Evolutionary conservation across 1,140 invertebrate species (phyloP).

Genomic region (Penaeus indicus): DNA sequence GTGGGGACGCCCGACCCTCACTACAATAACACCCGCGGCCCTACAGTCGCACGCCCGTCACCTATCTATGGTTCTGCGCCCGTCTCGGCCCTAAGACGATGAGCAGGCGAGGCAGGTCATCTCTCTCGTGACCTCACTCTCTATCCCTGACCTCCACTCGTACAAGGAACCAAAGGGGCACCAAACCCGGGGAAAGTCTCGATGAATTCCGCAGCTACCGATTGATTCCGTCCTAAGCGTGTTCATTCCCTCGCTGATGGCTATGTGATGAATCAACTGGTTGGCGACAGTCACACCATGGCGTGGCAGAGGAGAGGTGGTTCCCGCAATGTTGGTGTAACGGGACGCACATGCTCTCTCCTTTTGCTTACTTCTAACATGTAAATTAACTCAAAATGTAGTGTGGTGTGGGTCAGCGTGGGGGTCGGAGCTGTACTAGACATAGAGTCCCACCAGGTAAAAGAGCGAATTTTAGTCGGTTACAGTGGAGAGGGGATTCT

Average conservation of each 20-base stretch:
- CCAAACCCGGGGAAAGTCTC: too few species aligned
- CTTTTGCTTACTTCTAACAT: background rate
- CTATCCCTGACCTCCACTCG: too few species aligned
- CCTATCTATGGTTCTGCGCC: too few species aligned
- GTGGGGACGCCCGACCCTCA: background rate
- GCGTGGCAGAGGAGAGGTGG: conserved; percentile 20
- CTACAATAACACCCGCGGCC: background rate
- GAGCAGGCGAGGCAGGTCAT: too few species aligned
- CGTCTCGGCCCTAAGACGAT: too few species aligned
- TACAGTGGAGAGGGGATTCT: conserved; percentile 58
- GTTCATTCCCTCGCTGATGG: background rate
- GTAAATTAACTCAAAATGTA: conserved; percentile 35
- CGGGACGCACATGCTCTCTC: conserved; percentile 38
- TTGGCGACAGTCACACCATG: conserved; percentile 48
- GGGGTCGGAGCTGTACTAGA: conserved; percentile 27
- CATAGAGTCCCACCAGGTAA: conserved; percentile 46
- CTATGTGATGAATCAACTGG: conserved; percentile 59
- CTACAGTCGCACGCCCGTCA: too few species aligned
- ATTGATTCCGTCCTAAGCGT: too few species aligned
- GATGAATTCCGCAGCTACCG: too few species aligned
- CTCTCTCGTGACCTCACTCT: too few species aligned
- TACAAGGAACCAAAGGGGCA: too few species aligned
- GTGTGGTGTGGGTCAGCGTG: conserved; percentile 36
- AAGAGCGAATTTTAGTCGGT: conserved; percentile 51
- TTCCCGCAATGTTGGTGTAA: conserved; percentile 59